Evolutionary conservation across 2,797 vertebrate genomes (phyloP).

Genomic region (Cossypha niveicapilla): DNA sequence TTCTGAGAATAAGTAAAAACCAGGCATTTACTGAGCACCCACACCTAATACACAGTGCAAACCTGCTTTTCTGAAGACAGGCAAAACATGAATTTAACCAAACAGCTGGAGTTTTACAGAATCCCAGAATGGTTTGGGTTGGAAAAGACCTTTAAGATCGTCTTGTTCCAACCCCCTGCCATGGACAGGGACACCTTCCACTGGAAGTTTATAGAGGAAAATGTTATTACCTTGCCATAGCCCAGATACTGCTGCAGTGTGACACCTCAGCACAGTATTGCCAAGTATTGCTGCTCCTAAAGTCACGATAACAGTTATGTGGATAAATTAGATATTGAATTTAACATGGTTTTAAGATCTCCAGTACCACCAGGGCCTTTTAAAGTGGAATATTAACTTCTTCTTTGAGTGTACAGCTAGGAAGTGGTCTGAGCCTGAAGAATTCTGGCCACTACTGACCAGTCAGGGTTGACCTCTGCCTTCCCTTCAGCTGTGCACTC

Average conservation of each 20-base stretch:
- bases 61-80: neutral
- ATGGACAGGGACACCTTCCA: neutral
- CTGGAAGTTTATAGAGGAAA: neutral
- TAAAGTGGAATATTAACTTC: neutral
- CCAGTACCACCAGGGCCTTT: neutral
- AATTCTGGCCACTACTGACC: neutral
- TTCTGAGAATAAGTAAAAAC: neutral
- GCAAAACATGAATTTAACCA: neutral
- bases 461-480: neutral
- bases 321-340: neutral
- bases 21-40: neutral
- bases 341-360: neutral
- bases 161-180: neutral
- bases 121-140: neutral
- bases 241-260: neutral
- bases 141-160: neutral
- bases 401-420: neutral
- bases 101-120: neutral
- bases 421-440: neutral
- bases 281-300: neutral
- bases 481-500: neutral
- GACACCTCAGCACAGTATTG: neutral
- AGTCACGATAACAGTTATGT: neutral
- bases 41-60: neutral
- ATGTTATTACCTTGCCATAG: neutral